phyloP scores from a whole-genome alignment of 2,888 invertebrate species.

The Corbicula japonica region DNA sequence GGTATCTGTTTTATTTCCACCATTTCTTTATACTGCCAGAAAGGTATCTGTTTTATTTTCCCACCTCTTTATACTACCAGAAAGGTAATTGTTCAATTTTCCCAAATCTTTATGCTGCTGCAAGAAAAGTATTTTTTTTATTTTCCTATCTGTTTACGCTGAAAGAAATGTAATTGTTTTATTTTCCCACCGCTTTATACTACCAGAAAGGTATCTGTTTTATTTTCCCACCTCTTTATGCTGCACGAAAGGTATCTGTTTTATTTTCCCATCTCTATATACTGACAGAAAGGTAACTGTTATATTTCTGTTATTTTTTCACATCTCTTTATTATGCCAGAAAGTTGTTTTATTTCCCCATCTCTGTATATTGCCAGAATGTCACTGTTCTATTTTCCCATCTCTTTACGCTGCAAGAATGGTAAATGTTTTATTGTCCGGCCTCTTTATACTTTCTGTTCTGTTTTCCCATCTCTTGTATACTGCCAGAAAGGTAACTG shows the following conservation, averaged over 20 bases:
- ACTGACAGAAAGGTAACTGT: no score
- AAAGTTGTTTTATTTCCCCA: neutral
- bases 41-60: neutral
- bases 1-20: neutral
- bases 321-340: neutral
- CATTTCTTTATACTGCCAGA: no score
- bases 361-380: no score
- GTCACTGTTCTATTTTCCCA: neutral
- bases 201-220: neutral
- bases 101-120: no score
- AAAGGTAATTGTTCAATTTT: neutral
- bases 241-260: neutral
- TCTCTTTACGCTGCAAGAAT: no score
- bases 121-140: neutral
- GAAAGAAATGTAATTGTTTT: no score
- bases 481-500: no score
- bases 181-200: constrained; percentile 6
- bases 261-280: no score
- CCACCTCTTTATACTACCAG: constrained; percentile 1
- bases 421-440: no score
- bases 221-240: constrained; percentile 4
- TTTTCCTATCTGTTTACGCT: no score
- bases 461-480: no score
- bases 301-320: no score
- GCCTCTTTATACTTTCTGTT: neutral